These are phyloP conservation scores for Mycetomoellerius zeteki DNA, from an alignment of 1,140 invertebrate species.

Conservation along the genomic window DNA sequence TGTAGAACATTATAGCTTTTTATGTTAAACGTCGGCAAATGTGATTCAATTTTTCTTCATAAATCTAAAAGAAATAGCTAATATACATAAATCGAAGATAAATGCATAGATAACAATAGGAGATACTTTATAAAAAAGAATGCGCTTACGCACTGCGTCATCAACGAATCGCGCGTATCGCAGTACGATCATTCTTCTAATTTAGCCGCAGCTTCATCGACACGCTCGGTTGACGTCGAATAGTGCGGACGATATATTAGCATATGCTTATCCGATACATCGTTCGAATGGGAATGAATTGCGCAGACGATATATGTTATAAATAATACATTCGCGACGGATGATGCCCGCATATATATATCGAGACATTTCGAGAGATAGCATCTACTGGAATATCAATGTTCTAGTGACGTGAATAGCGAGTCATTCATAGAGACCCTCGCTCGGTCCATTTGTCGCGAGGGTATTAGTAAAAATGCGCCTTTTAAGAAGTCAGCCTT, in stretches of 20 bases:
- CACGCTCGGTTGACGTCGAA: conserved; percentile 52
- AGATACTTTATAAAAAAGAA: not conserved
- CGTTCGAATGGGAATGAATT: conserved; percentile 57
- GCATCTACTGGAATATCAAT: conserved; percentile 58
- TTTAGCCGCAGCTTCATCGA: conserved; percentile 57
- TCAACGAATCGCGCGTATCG: conserved; percentile 19
- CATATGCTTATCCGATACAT: conserved; percentile 59
- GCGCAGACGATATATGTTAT: conserved; percentile 56
- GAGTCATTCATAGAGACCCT: conserved; percentile 55
- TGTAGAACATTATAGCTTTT: not conserved
- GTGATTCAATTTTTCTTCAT: not conserved
- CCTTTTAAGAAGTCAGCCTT: not conserved
- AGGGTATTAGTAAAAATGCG: conserved; percentile 36
- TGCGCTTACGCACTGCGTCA: not conserved
- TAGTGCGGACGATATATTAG: conserved; percentile 50
- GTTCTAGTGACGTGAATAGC: conserved; percentile 57
- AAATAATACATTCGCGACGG: conserved; percentile 58
- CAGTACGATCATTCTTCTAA: conserved; percentile 52
- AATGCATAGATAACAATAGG: not conserved
- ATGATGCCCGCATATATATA: conserved; percentile 22
- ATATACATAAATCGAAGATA: conserved; percentile 13
- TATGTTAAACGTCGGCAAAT: not conserved
- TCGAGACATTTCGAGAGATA: conserved; percentile 41
- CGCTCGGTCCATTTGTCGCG: conserved; percentile 43
- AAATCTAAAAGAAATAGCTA: not conserved